phyloP scores from a whole-genome alignment of 2,113 vertebrate species.

The Galeopterus variegatus region DNA sequence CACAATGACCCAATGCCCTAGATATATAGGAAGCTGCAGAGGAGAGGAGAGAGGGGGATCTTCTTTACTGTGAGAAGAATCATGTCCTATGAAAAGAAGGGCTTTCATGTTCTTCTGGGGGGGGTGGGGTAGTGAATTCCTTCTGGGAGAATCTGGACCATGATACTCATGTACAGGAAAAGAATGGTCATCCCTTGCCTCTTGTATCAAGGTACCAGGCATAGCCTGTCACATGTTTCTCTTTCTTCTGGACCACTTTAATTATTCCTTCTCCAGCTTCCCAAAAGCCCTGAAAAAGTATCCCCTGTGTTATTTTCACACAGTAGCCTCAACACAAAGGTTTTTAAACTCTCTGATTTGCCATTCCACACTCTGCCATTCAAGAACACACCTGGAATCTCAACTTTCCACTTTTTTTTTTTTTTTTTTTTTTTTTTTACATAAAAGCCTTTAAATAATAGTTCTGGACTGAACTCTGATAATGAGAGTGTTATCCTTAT shows the following conservation, averaged over 20 bases:
- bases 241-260: not conserved
- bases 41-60: not conserved
- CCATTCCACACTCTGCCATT: not conserved
- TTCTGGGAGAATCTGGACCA: not conserved
- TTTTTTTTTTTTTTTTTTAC: not conserved
- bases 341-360: not conserved
- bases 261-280: constrained; percentile 1
- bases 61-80: not conserved
- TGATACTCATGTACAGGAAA: not conserved
- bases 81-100: not conserved
- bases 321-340: not conserved
- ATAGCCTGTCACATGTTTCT: not conserved
- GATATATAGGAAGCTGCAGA: not conserved
- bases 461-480: not conserved
- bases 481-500: not conserved
- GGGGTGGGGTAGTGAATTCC: not conserved
- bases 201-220: not conserved
- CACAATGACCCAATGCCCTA: too few species aligned
- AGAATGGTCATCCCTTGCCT: not conserved
- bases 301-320: not conserved
- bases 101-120: not conserved
- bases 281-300: not conserved
- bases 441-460: not conserved
- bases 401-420: not conserved
- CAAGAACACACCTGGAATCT: not conserved